Evolutionary conservation across 2,888 invertebrate species (phyloP), one percentile per base, ranked within the genome.

Genomic region (Agriotes lineatus): DNA sequence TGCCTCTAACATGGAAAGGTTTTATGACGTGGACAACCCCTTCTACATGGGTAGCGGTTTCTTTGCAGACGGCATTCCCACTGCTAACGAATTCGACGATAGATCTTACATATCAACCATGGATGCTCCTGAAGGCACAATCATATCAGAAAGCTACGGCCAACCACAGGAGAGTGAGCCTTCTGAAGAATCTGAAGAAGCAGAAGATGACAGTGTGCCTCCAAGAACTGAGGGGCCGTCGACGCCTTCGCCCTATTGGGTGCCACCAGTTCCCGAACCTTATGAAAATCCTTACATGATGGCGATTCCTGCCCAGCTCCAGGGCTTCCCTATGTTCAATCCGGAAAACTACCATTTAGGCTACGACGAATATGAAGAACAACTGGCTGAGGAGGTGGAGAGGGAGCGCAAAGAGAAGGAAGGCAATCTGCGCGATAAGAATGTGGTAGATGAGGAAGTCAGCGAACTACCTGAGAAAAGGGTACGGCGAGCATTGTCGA

Each of bases 231-330:
- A 48, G 1, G 10, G n/a, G 6, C n/a, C 20, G 4, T 20, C 20
- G 4, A 1, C 1, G 0, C n/a, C 12, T 5, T 1, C 1, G 12
- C n/a, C 48, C 14, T 22, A 48, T 25, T 48, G 48, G 48, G 4
- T 12, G n/a, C 20, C 20, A 2, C 48, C 22, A 12, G 44, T 10
- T 4, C 12, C 6, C 12, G 22, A n/a, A n/a, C 1, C 14, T 52
- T 12, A 33, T 5, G 12, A n/a, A 6, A 19, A 52, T 7, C 33
- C 33, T 9, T 52, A 18, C 5, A 9, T 30, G n/a, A 52, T 30
- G 52, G 52, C 10, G n/a, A 33, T 52, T 33, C 52, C 52, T 10
- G 33, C 52, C 1, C 52, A 52, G 10, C n/a, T 52, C 0, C 33
- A 52, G n/a, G 6, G 33, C 4, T 35, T 52, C n/a, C 33, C 52